These are phyloP conservation scores for Vipera latastei DNA, from an alignment of 2,797 vertebrate species.

Conservation along the genomic window DNA sequence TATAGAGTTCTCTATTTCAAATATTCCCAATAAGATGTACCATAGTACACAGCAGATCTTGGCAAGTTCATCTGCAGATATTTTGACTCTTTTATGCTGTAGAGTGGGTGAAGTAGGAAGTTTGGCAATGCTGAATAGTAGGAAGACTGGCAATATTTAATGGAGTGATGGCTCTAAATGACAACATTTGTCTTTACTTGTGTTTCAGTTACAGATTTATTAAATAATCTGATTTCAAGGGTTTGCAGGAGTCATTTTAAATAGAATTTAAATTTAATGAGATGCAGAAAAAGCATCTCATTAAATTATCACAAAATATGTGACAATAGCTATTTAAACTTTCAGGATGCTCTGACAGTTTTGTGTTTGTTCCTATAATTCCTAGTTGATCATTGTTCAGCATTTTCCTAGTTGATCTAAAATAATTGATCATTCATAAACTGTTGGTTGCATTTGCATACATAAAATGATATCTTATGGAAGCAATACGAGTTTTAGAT, in stretches of 20 bases:
- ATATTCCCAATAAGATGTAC: not conserved
- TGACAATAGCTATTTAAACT: not conserved
- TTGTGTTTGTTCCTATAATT: not conserved
- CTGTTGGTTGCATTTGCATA: not conserved
- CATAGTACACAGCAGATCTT: not conserved
- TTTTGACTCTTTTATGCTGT: not conserved
- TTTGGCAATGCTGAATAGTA: no score
- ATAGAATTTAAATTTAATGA: not conserved
- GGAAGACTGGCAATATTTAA: not conserved
- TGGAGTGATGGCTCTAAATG: not conserved
- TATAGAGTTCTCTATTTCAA: not conserved
- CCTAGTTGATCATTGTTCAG: not conserved
- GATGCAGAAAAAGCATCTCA: not conserved
- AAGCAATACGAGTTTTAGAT: not conserved
- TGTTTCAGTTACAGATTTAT: not conserved
- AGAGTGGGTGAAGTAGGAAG: not conserved
- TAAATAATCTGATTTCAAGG: not conserved
- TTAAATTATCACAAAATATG: not conserved
- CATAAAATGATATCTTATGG: not conserved
- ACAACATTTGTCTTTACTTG: not conserved
- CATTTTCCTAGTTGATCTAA: not conserved
- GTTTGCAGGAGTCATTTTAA: not conserved
- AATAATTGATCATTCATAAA: not conserved
- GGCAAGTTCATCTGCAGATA: not conserved
- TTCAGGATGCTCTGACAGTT: not conserved